A percentile compares a stretch with the other conserved stretches of the same genome.
Evolutionary conservation across 2,888 invertebrate genomes (phyloP).

Genomic region (Unio delphinus): DNA sequence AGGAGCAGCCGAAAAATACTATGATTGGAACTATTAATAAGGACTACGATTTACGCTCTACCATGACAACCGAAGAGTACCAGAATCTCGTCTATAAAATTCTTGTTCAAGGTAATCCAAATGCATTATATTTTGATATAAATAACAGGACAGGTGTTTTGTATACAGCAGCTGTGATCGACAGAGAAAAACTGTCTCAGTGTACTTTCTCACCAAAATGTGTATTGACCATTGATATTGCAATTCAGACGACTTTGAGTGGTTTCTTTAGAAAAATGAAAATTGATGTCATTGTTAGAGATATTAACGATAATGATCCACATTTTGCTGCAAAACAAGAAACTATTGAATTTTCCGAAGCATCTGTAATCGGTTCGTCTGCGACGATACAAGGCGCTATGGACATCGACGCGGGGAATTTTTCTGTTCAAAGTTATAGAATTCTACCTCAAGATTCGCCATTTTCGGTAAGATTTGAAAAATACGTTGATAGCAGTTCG

Average conservation of each 20-base stretch:
- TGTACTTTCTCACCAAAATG: conserved; percentile 38
- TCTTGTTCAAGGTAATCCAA: conserved; percentile 37
- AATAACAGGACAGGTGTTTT: conserved; percentile 40
- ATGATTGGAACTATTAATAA: conserved; percentile 44
- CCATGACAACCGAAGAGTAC: conserved; percentile 36
- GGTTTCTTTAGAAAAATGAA: conserved; percentile 52
- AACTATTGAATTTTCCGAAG: conserved; percentile 42
- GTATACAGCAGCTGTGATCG: conserved; percentile 32
- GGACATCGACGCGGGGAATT: conserved; percentile 47
- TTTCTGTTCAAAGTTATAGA: conserved; percentile 43
- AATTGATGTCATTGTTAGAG: conserved; percentile 46
- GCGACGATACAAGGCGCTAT: conserved; percentile 42
- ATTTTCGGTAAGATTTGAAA: conserved; percentile 38
- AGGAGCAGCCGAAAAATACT: conserved; percentile 34
- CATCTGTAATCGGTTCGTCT: conserved; percentile 35
- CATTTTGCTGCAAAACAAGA: conserved; percentile 41
- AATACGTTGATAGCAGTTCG: conserved; percentile 42
- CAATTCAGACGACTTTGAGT: conserved; percentile 43
- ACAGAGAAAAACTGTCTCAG: conserved; percentile 38
- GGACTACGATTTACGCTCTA: conserved; percentile 39
- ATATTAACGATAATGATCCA: conserved; percentile 58
- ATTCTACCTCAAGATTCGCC: conserved; percentile 35
- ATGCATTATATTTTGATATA: conserved; percentile 47
- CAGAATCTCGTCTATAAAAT: conserved; percentile 49
- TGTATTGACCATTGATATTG: conserved; percentile 44